Base-by-base conservation (phyloP, 2,888 invertebrate species). In the Cryptus viduatorius region DNA sequence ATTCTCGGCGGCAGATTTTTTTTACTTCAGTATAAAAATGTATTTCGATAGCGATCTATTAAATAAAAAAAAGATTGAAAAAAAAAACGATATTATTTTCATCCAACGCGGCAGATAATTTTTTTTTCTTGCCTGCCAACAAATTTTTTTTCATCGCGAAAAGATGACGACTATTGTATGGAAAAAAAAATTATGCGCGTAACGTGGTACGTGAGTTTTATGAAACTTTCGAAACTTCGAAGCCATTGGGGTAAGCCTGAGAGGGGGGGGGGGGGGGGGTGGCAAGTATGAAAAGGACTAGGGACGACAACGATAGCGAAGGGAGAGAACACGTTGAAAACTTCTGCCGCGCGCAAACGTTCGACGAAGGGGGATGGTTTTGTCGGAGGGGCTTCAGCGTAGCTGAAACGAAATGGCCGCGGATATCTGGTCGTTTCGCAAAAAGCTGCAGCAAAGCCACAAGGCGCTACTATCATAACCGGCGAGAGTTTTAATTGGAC, bases 401-500 rank as follows among this genome's bases (percentile, higher is more conserved):
- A 46, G 59, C 42, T 65, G 76, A 77, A 79, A 81, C 73, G 73
- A 78, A 84, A 84, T 82, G 78, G 73, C 84, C 44, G 77, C 78
- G 46, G 31, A 46, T 69, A 75, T 71, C 75, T 59, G 53, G 69
- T 67, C 71, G 76, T 76, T 37, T 37, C 56, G 65, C 48, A 1
- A 56, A 80, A 81, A 77, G 46, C 65, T 79, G 71, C 75, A 82
- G 78, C 81, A 59, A 29, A 75, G 29, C 61, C 81, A 53, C 61
- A 64, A 69, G 73, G 31, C 12, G 8, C 29, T n/a, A 64, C 19
- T 56, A 19, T 24, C 24, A 24, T 56, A 37, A 61, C 46, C 61
- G 48, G 37, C 16, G 53, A 68, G 53, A 84, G 44, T 84, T 82
- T 79, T 84, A 84, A 84, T 84, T 82, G 81, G 79, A 67, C 75